phyloP scores from a whole-genome alignment of 1,140 invertebrate genomes.

The Temnothorax curvispinosus region DNA sequence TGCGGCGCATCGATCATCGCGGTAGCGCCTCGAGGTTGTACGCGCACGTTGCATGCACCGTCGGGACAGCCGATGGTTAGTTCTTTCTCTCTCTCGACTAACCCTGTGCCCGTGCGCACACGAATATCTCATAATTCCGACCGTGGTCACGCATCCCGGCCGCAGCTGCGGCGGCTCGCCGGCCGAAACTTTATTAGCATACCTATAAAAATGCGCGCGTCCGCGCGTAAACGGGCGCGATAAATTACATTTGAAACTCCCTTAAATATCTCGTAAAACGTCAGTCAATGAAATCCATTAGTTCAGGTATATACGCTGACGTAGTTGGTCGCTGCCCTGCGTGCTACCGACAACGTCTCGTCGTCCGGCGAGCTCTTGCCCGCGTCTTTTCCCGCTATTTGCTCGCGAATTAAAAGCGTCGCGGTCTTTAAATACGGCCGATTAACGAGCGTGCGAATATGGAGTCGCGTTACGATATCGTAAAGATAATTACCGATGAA shows the following conservation, averaged over 20 bases:
- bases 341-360: constrained; percentile 21
- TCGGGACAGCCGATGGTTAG: background rate
- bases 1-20: constrained; percentile 21
- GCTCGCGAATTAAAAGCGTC: constrained; percentile 37
- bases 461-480: constrained; percentile 1
- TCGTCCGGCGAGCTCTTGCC: background rate
- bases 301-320: constrained; percentile 53
- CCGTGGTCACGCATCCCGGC: constrained; percentile 78
- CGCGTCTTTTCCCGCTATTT: constrained; percentile 8
- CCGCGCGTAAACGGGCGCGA: constrained; percentile 77
- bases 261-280: constrained; percentile 83
- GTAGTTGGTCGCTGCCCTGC: background rate
- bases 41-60: background rate
- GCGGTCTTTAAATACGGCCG: constrained; percentile 18
- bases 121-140: constrained; percentile 81
- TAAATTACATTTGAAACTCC: constrained; percentile 82
- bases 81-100: constrained; percentile 6
- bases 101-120: constrained; percentile 65
- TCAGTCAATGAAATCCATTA: constrained; percentile 74
- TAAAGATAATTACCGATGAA: constrained; percentile 20
- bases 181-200: constrained; percentile 83
- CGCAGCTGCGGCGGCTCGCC: constrained; percentile 77
- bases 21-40: background rate
- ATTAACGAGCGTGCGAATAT: constrained; percentile 25
- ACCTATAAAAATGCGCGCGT: constrained; percentile 83